A percentile compares a stretch with the other conserved stretches of the same genome.
Evolutionary conservation across 2,113 vertebrate genomes (phyloP).

Genomic region (Blennius ocellaris): DNA sequence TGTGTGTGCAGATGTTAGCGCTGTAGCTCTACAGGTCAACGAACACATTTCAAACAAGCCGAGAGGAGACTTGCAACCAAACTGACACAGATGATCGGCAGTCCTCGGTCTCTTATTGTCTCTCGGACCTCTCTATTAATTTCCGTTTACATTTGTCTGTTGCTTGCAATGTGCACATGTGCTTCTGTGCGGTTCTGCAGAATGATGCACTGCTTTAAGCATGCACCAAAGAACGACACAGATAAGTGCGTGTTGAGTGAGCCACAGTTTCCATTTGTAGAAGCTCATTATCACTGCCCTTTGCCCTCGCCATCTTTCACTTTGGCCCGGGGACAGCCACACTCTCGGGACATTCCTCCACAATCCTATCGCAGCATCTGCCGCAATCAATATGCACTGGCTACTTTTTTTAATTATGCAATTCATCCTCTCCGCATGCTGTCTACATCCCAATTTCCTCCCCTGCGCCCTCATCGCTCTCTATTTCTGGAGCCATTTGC

Average conservation of each 20-base stretch:
- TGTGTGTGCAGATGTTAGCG: constrained; percentile 20
- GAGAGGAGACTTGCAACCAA: constrained; percentile 14
- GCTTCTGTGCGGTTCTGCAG: neutral
- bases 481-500: constrained; percentile 38
- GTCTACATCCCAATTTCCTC: constrained; percentile 47
- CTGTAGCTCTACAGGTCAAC: constrained; percentile 30
- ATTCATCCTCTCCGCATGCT: constrained; percentile 60
- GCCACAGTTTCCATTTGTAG: constrained; percentile 40
- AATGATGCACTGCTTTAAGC: neutral
- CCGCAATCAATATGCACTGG: constrained; percentile 62
- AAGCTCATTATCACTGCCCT: constrained; percentile 56
- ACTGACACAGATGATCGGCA: constrained; percentile 30
- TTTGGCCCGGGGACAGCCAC: constrained; percentile 46
- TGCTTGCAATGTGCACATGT: neutral
- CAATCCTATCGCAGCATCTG: constrained; percentile 48
- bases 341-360: constrained; percentile 47
- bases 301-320: constrained; percentile 43
- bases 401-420: constrained; percentile 65
- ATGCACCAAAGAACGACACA: constrained; percentile 5
- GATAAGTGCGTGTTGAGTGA: constrained; percentile 41
- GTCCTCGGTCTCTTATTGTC: neutral
- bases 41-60: constrained; percentile 37
- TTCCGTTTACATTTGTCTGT: neutral
- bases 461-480: constrained; percentile 10
- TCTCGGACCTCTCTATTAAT: neutral